A percentile compares a stretch with the other conserved stretches of the same genome.
phyloP scores from a whole-genome alignment of 2,113 vertebrate genomes.

The Planiliza haematocheilus region DNA sequence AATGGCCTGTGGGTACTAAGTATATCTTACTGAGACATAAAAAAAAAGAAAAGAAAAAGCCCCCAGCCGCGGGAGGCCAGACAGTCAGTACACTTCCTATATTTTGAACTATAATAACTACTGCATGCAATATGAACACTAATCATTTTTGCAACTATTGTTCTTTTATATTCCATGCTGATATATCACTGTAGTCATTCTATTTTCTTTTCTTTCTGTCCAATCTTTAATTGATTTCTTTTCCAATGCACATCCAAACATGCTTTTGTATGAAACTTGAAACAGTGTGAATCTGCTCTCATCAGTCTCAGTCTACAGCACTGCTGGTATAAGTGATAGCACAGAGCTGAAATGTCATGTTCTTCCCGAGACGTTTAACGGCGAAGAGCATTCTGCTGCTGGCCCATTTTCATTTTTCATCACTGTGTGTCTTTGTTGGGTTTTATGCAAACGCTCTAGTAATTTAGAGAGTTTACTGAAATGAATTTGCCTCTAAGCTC shows the following conservation, averaged over 20 bases:
- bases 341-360: slow-evolving; percentile 11
- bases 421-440: slow-evolving; percentile 35
- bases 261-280: slow-evolving; percentile 3
- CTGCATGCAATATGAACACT: too few relatives aligned
- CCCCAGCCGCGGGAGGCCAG: too few relatives aligned
- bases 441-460: slow-evolving; percentile 28
- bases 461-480: slow-evolving; percentile 43
- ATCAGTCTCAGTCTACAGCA: slow-evolving; percentile 27
- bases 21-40: too few relatives aligned
- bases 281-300: slow-evolving; percentile 27
- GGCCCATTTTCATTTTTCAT: slow-evolving; percentile 33
- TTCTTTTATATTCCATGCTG: background rate
- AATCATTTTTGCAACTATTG: too few relatives aligned
- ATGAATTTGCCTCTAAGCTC: slow-evolving; percentile 47
- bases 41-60: too few relatives aligned
- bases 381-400: slow-evolving; percentile 30
- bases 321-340: slow-evolving; percentile 19
- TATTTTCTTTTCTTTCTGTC: slow-evolving; percentile 4
- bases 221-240: too few relatives aligned
- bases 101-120: too few relatives aligned
- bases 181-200: background rate
- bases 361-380: slow-evolving; percentile 37
- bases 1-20: too few relatives aligned
- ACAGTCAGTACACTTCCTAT: too few relatives aligned
- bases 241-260: background rate